Conservation (phyloP, 2,888 invertebrate genomes). For the Lutraria lutraria region DNA sequence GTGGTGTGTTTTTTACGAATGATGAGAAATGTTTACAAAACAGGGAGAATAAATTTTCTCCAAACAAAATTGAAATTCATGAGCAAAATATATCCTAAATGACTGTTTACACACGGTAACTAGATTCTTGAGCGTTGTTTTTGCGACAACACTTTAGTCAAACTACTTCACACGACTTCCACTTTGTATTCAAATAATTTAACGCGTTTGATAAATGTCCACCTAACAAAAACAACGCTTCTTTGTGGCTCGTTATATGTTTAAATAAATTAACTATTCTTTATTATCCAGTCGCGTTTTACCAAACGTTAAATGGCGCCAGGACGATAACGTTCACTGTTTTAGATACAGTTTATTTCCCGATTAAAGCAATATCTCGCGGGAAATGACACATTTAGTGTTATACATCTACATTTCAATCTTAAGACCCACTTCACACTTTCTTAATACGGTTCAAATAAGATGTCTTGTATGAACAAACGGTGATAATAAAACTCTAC, state of each 20-base stretch:
- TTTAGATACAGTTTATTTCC: slow-evolving; percentile 35
- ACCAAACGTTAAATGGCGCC: slow-evolving; percentile 28
- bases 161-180: background rate
- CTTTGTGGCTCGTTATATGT: background rate
- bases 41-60: background rate
- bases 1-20: slow-evolving; percentile 15
- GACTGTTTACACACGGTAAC: slow-evolving; percentile 12
- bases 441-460: slow-evolving; percentile 51
- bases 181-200: background rate
- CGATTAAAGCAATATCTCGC: slow-evolving; percentile 43
- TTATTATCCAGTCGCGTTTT: background rate
- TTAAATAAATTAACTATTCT: slow-evolving; percentile 20
- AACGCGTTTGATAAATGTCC: background rate
- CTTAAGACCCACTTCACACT: slow-evolving; percentile 51
- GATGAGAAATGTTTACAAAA: slow-evolving; percentile 15
- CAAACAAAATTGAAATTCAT: slow-evolving; percentile 1
- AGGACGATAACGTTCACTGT: background rate
- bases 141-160: slow-evolving; percentile 3
- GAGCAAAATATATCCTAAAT: background rate
- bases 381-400: slow-evolving; percentile 45
- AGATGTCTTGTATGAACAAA: slow-evolving; percentile 41
- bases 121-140: background rate
- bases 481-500: slow-evolving; percentile 39
- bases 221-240: slow-evolving; percentile 2
- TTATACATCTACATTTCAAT: slow-evolving; percentile 32